Evolutionary conservation across 2,113 vertebrate species (phyloP).

Genomic region (Mormyrus lacerda): DNA sequence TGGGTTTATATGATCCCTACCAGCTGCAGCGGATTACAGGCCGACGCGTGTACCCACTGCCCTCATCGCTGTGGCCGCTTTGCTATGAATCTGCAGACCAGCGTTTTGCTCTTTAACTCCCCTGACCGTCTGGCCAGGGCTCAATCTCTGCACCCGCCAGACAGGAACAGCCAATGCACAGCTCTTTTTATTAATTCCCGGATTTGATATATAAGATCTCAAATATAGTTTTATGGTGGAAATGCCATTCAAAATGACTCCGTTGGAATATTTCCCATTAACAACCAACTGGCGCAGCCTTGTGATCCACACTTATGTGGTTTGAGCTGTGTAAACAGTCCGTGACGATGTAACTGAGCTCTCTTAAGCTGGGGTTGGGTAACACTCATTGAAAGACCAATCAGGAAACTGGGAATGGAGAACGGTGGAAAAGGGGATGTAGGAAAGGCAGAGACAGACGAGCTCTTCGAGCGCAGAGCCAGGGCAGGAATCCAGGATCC

Average conservation of each 20-base stretch:
- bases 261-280: neutral
- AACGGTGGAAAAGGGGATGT: neutral
- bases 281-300: neutral
- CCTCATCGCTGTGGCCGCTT: neutral
- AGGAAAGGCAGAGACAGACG: neutral
- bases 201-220: neutral
- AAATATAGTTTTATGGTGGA: neutral
- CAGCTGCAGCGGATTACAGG: slow-evolving; percentile 6
- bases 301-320: neutral
- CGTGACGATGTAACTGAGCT: neutral
- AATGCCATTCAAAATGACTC: neutral
- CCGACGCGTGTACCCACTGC: neutral
- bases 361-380: neutral
- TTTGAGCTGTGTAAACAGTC: neutral
- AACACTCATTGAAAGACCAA: neutral
- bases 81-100: slow-evolving; percentile 3
- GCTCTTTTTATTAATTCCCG: neutral
- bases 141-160: neutral
- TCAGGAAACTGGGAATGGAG: neutral
- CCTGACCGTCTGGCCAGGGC: neutral
- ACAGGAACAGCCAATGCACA: neutral
- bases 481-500: neutral
- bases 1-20: slow-evolving; percentile 9
- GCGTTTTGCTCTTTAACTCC: neutral
- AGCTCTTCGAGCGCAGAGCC: neutral